Base-by-base conservation (phyloP, 1,140 invertebrate species). In the Caenorhabditis inopinata region DNA sequence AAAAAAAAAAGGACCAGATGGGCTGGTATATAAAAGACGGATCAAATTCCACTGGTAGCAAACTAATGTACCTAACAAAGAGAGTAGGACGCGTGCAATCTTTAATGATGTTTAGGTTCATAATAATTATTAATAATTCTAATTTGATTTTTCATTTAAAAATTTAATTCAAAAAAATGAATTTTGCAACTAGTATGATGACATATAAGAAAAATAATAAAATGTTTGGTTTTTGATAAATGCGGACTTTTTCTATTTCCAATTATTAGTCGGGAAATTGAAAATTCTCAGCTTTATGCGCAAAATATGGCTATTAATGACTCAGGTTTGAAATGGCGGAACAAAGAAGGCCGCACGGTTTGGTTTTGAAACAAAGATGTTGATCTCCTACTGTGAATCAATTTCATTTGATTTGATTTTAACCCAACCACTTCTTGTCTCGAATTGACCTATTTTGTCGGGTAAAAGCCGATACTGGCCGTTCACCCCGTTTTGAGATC, bases 401-500 rank as follows among this genome's bases (percentile, higher is more conserved):
- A 68, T 68, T 68, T 68, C 58, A 21, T 68, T 68, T 68, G 58
- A 68, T 68, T 68, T 42, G 58, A 38, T 68, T 38, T 42, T 9
- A 38, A 38, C 16, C 58, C 23, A 45, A 18, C 46, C 38, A 11
- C 29, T 32, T 46, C 51, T 12, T 11, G 58, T 58, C 38, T 53
- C 75, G 18, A 76, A 76, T 35, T 78, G 76, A 78, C 76, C 76
- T 68, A 53, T 78, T 78, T 51, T 38, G 3, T 1, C 1, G 16
- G 25, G 5, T 14, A 76, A 16, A 76, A 49, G 75, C 32, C 7
- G 32, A 25, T 68, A 25, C 12, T 25, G 16, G n/a, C 38, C 32
- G 27, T 38, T 42, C 32, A 1, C 12, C 25, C 74, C 38, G 14
- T 25, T 27, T 25, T n/a, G n/a, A n/a, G n/a, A n/a, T n/a, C n/a